These are phyloP conservation scores for Pandion haliaetus DNA, from an alignment of 2,113 vertebrate species.

Conservation along the genomic window DNA sequence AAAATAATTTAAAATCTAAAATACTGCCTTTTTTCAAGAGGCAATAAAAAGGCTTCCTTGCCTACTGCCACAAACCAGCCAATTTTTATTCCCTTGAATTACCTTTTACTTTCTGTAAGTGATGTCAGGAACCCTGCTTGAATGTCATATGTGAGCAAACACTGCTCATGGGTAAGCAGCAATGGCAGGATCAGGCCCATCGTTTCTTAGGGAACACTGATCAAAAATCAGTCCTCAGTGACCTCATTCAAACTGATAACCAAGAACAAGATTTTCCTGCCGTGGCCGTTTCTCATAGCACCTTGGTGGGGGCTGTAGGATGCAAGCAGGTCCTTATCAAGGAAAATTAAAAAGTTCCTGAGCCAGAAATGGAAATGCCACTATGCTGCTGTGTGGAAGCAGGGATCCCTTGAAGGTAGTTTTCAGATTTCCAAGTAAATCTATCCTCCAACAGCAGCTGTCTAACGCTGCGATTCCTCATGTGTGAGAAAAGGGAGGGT, in stretches of 20 bases:
- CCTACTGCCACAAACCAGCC: background rate
- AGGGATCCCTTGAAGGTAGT: background rate
- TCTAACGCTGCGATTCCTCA: background rate
- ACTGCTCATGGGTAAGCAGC: background rate
- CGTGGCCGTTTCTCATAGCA: rapidly evolving
- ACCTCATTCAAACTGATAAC: background rate
- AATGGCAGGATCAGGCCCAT: background rate
- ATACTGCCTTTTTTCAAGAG: background rate
- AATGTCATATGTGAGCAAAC: background rate
- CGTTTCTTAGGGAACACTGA: background rate
- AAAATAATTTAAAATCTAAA: background rate
- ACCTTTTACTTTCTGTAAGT: background rate
- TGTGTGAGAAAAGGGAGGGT: background rate
- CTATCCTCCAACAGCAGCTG: background rate
- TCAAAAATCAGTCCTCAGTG: background rate
- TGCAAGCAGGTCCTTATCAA: background rate
- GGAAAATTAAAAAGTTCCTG: background rate
- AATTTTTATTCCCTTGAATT: background rate
- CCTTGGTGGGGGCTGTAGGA: background rate
- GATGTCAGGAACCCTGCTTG: rapidly evolving
- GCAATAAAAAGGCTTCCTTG: background rate
- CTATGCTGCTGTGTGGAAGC: rapidly evolving
- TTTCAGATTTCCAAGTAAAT: background rate
- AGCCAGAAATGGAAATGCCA: background rate
- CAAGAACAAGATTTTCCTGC: background rate